Conservation (phyloP, 2,797 vertebrate genomes). For the Champsocephalus esox region DNA sequence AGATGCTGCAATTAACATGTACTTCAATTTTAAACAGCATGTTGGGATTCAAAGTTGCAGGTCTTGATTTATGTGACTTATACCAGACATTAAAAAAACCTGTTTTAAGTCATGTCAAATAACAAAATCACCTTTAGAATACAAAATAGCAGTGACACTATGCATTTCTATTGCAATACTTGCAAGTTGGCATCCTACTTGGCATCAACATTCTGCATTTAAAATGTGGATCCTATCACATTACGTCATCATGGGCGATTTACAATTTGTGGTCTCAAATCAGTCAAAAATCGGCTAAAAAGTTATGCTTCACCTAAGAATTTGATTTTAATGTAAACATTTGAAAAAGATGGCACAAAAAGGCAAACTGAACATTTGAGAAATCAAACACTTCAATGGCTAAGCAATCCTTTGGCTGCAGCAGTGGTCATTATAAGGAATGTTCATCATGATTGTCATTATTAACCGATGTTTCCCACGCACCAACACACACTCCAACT, state of each 20-base stretch:
- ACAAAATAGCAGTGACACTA: not conserved
- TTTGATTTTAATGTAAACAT: slow-evolving; percentile 54
- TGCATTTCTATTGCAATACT: not conserved
- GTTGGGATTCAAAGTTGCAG: not conserved
- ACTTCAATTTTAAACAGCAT: not conserved
- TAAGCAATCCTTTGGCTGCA: slow-evolving; percentile 46
- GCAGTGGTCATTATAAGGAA: slow-evolving; percentile 49
- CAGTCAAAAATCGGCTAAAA: slow-evolving; percentile 21
- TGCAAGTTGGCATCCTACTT: not conserved
- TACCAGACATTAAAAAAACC: not conserved
- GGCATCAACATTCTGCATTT: not conserved
- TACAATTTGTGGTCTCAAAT: slow-evolving; percentile 32
- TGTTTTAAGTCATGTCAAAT: not conserved
- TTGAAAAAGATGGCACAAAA: slow-evolving; percentile 15
- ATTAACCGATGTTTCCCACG: slow-evolving; percentile 3
- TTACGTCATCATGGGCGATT: slow-evolving; percentile 3
- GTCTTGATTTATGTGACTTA: not conserved
- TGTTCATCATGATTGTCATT: slow-evolving; percentile 41
- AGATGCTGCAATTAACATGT: not conserved
- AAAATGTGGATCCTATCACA: slow-evolving; percentile 43
- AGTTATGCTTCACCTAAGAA: slow-evolving; percentile 23
- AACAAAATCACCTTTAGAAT: not conserved
- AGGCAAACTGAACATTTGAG: slow-evolving; percentile 15
- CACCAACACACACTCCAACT: not conserved
- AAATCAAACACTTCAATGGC: slow-evolving; percentile 25